Conservation (phyloP, 1,140 invertebrate genomes). For the Aethina tumida region DNA sequence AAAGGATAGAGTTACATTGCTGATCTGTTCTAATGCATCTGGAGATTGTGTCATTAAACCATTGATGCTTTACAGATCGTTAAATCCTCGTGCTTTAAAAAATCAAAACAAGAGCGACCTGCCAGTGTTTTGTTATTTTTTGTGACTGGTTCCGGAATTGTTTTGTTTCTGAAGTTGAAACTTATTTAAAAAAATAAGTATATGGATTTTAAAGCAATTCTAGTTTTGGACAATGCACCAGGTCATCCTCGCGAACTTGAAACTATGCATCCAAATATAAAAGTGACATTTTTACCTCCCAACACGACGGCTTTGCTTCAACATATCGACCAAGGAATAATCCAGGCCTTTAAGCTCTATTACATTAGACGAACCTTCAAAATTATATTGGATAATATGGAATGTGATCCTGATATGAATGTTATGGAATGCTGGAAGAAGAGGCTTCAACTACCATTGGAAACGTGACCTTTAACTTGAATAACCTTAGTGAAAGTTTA, state of each 20-base stretch:
- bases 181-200: conserved; percentile 16
- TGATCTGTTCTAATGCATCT: conserved; percentile 13
- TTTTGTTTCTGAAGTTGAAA: conserved; percentile 20
- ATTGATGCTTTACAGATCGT: conserved; percentile 14
- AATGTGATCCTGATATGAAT: conserved; percentile 11
- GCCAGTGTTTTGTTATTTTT: conserved; percentile 13
- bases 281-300: conserved; percentile 27
- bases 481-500: no score
- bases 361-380: conserved; percentile 25
- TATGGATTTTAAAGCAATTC: conserved; percentile 18
- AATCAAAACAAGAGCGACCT: conserved; percentile 11
- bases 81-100: conserved; percentile 19
- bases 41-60: conserved; percentile 11
- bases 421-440: conserved; percentile 16
- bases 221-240: conserved; percentile 36
- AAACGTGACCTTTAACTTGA: no score
- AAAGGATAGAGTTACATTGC: conserved; percentile 30
- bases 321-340: conserved; percentile 34
- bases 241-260: conserved; percentile 12
- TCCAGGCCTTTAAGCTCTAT: conserved; percentile 33
- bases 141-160: conserved; percentile 18
- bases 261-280: conserved; percentile 14
- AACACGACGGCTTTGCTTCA: conserved; percentile 33
- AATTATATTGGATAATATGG: conserved; percentile 14
- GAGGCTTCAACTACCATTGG: no score